Conservation (phyloP, 2,113 vertebrate genomes). For the Aptenodytes forsteri region DNA sequence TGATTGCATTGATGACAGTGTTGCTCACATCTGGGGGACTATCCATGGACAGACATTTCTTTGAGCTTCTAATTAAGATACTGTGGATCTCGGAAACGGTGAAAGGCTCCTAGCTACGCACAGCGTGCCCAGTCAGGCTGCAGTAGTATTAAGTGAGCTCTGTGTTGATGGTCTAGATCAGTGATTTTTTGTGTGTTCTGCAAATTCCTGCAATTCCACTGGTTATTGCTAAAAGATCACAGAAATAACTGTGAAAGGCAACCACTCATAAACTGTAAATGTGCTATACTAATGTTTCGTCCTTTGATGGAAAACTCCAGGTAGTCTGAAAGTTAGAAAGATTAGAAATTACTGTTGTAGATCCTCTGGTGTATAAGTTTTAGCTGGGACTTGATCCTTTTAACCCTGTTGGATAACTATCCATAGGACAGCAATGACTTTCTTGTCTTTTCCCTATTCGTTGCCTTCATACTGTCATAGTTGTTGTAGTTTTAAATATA, state of each 20-base stretch:
- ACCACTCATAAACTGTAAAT: background rate
- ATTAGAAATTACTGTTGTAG: background rate
- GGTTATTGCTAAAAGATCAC: slow-evolving; percentile 2
- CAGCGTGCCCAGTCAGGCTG: background rate
- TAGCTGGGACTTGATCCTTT: background rate
- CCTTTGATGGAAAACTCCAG: background rate
- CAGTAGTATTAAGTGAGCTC: background rate
- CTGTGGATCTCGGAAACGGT: background rate
- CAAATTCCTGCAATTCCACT: slow-evolving; percentile 40
- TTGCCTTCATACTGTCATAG: background rate
- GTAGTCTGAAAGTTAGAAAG: background rate
- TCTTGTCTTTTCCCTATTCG: background rate
- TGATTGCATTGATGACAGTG: background rate
- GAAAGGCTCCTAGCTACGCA: background rate
- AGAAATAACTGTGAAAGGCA: slow-evolving; percentile 1
- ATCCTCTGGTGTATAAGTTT: background rate
- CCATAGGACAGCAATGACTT: background rate
- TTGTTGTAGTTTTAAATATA: background rate
- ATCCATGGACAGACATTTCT: background rate
- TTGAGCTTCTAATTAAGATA: background rate
- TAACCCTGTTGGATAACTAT: background rate
- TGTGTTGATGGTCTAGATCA: background rate
- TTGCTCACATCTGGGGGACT: background rate
- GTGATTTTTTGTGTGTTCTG: slow-evolving; percentile 5
- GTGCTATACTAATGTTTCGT: background rate